Conservation (phyloP, 2,113 vertebrate genomes). For the Hydrochoerus hydrochaeris region DNA sequence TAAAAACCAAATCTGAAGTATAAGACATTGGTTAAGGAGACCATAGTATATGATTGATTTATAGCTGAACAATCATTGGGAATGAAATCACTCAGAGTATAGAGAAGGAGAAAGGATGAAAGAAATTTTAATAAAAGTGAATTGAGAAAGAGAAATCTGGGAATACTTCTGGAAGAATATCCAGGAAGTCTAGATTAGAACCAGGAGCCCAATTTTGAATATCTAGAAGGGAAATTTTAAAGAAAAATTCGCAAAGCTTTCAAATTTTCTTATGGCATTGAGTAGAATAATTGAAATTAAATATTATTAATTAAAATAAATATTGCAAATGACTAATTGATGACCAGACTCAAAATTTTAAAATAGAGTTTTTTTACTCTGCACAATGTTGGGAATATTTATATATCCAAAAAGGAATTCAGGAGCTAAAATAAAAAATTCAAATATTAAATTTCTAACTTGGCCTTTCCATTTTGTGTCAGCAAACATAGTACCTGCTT, state of each 20-base stretch:
- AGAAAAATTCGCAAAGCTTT: neutral
- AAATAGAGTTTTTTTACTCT: neutral
- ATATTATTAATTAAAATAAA: constrained; percentile 1
- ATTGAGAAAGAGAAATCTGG: neutral
- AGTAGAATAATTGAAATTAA: neutral
- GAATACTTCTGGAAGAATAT: neutral
- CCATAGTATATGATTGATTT: neutral
- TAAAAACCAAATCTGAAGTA: constrained; percentile 16
- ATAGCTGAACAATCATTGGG: neutral
- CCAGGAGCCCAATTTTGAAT: neutral
- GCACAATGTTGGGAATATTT: neutral
- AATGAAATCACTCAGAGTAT: neutral
- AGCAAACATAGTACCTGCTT: constrained; percentile 67
- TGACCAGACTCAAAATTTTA: neutral
- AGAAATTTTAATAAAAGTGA: neutral
- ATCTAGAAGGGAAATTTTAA: neutral
- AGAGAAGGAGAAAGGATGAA: neutral
- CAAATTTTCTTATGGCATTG: neutral
- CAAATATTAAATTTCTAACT: constrained; percentile 34
- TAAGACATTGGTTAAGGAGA: neutral
- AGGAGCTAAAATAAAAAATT: neutral
- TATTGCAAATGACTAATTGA: neutral
- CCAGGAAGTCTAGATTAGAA: neutral
- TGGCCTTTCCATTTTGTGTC: constrained; percentile 57
- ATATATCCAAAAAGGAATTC: neutral